A percentile compares a stretch with the other conserved stretches of the same genome.
These are phyloP conservation scores for Geopemphigus sp. DNA, from an alignment of 1,140 invertebrate genomes.

Conservation along the genomic window DNA sequence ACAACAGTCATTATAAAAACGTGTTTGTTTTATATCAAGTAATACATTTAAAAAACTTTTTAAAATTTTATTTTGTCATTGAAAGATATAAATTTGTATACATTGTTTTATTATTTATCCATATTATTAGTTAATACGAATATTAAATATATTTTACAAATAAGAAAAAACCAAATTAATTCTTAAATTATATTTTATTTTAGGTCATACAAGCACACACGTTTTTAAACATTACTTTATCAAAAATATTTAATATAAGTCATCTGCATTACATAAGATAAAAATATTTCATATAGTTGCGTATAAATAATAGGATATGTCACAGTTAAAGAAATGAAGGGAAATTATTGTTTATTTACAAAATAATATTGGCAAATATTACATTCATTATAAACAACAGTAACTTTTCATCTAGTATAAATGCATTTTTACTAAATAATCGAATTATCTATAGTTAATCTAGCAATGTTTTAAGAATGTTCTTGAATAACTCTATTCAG, in stretches of 20 bases:
- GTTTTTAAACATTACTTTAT: neutral
- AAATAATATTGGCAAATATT: neutral
- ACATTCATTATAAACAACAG: neutral
- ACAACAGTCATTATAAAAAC: too few relatives aligned
- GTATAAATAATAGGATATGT: neutral
- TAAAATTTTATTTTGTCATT: too few relatives aligned
- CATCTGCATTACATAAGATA: neutral
- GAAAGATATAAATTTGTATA: neutral
- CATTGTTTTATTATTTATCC: neutral
- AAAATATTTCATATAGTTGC: neutral
- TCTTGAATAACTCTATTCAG: conserved; percentile 37
- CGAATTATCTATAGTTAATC: neutral
- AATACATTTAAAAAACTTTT: too few relatives aligned
- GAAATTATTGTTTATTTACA: neutral
- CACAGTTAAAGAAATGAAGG: neutral
- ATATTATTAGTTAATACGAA: neutral
- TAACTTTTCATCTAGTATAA: neutral
- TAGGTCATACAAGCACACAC: neutral
- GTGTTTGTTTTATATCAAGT: too few relatives aligned
- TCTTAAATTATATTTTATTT: neutral
- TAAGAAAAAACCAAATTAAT: neutral
- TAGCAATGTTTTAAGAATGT: neutral
- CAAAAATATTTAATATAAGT: neutral
- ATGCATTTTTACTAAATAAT: neutral
- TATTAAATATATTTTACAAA: neutral